Percentiles rank a stretch among this genome's conserved stretches.
phyloP scores from a whole-genome alignment of 2,113 vertebrate species.

The Azemiops feae region DNA sequence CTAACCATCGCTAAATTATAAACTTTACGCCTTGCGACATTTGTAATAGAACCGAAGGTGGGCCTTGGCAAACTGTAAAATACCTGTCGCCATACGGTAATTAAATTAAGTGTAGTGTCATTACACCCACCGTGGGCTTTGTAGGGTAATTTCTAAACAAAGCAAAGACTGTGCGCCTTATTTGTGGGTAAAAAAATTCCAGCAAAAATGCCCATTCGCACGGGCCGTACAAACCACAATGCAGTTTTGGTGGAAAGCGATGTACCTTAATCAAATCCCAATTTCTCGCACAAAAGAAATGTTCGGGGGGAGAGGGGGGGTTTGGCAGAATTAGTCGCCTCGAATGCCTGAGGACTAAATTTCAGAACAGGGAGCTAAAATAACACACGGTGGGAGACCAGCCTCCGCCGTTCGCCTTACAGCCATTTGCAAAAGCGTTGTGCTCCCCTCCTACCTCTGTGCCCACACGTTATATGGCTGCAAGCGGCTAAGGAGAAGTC shows the following conservation, averaged over 20 bases:
- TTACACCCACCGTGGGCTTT: conserved; percentile 71
- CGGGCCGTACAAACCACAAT: conserved; percentile 20
- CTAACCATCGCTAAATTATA: conserved; percentile 32
- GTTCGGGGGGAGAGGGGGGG: conserved; percentile 8
- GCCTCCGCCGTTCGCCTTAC: conserved; percentile 55
- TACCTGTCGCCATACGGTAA: conserved; percentile 63
- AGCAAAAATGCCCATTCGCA: conserved; percentile 61
- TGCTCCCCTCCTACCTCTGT: conserved; percentile 64
- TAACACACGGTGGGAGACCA: conserved; percentile 60
- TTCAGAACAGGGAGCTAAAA: conserved; percentile 74
- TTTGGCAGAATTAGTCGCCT: conserved; percentile 74
- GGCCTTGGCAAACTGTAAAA: conserved; percentile 57
- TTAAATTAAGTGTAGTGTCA: conserved; percentile 75
- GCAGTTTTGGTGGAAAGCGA: conserved; percentile 67
- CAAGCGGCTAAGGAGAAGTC: conserved; percentile 61
- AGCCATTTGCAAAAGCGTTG: conserved; percentile 66
- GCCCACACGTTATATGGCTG: conserved; percentile 66
- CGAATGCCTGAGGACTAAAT: conserved; percentile 69
- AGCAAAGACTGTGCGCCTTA: conserved; percentile 37
- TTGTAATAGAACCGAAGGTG: conserved; percentile 59
- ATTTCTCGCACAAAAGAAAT: conserved; percentile 73
- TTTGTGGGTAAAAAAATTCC: conserved; percentile 22
- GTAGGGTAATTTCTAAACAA: conserved; percentile 63
- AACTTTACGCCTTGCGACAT: conserved; percentile 58
- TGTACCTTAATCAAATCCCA: conserved; percentile 76